Base-by-base conservation (phyloP, 2,797 vertebrate species). In the Arctocebus calabarensis region DNA sequence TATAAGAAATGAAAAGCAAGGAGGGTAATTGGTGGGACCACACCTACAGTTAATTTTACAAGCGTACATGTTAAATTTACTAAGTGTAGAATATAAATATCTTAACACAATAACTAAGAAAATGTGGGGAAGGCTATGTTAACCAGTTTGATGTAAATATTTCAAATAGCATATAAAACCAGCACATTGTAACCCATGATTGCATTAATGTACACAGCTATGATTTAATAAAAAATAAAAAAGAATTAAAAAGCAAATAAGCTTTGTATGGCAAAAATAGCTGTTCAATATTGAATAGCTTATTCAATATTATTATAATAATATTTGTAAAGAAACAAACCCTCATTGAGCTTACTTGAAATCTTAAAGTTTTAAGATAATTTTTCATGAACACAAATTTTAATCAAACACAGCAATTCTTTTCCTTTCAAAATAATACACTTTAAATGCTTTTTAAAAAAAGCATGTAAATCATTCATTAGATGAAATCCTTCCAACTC, bases 341-440 rank as follows among this genome's bases (percentile, higher is more conserved):
- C 23, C 27, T 20, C 19, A n/a, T 20, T 75, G 94, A 78, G 16
- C 45, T 88, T 3, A 13, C 70, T 19, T 64, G 66, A 88, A 92
- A 96, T 84, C 96, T 55, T 55, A 52, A 84, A 93, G 57, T 70
- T 90, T 4, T 7, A 68, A 92, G 93, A 87, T 22, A 73, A 81
- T 74, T 77, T 93, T 40, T 94, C 70, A 94, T 19, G 10, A 89
- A 84, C 25, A 71, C 37, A 82, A 34, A 83, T 86, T 91, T 91
- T 62, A 91, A 94, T 16, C 14, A 78, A 88, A 88, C 2, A 57
- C 1, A 59, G n/a, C 11, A 52, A 6, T 71, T 48, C 7, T 91
- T 92, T 88, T 19, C 45, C 23, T 78, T 95, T 90, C 62, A 12
- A 40, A 93, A 94, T 9, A 57, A 37, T 14, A 29, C 16, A 94